Conservation (phyloP, 2,113 vertebrate genomes). For the Rhinolophus ferrumequinum region DNA sequence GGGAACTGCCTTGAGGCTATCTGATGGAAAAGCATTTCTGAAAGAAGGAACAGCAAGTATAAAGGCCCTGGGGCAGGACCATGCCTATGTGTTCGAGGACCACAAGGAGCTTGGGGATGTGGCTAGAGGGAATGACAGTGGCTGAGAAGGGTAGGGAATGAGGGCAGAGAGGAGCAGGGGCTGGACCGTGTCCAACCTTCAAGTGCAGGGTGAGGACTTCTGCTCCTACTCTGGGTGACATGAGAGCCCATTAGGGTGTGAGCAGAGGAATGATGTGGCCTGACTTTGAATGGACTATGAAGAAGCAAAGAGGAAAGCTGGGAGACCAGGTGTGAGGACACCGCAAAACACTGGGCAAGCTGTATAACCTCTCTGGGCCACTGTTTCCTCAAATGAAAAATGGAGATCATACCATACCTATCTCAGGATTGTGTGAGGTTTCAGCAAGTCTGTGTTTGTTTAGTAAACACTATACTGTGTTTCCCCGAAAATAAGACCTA, state of each 20-base stretch:
- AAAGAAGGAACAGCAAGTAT: background rate
- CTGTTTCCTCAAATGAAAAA: background rate
- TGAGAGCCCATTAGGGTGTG: background rate
- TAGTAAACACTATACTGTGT: no score
- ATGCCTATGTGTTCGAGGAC: background rate
- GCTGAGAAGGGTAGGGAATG: background rate
- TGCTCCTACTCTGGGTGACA: background rate
- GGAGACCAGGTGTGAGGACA: background rate
- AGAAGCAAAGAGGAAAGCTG: background rate
- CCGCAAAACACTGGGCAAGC: background rate
- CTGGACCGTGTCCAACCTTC: background rate
- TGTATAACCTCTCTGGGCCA: background rate
- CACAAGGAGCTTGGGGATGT: background rate
- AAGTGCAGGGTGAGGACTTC: background rate
- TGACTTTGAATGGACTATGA: background rate
- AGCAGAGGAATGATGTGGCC: background rate
- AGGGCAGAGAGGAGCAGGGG: background rate
- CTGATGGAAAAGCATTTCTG: background rate
- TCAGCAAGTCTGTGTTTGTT: fast-evolving
- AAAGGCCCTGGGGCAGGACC: background rate
- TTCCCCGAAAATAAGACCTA: no score
- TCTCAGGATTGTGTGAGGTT: background rate
- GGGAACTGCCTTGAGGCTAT: background rate
- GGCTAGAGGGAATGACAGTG: background rate
- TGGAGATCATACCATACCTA: background rate